Evolutionary conservation across 2,888 invertebrate species (phyloP).

Genomic region (Drosophila heteroneura): DNA sequence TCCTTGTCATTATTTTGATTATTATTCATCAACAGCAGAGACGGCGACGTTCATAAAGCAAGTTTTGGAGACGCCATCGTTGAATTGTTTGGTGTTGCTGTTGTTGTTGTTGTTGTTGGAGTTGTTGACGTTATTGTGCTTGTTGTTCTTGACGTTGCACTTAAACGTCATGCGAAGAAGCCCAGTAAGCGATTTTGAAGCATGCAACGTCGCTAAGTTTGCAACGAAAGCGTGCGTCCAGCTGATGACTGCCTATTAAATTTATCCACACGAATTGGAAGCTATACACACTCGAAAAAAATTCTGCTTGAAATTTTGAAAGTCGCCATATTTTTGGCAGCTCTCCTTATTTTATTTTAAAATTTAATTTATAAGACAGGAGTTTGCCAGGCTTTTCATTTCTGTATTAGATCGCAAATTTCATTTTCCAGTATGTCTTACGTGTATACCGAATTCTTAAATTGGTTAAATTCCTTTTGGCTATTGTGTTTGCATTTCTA

Average conservation of each 20-base stretch:
- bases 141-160: constrained; percentile 50
- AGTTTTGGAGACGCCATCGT: constrained; percentile 60
- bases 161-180: constrained; percentile 61
- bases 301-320: background rate
- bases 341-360: background rate
- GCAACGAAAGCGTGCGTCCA: constrained; percentile 43
- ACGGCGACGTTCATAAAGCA: constrained; percentile 65
- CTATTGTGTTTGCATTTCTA: background rate
- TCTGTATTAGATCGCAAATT: background rate
- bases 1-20: constrained; percentile 83
- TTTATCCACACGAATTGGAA: constrained; percentile 69
- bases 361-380: background rate
- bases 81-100: constrained; percentile 11
- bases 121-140: constrained; percentile 24
- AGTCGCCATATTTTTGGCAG: background rate
- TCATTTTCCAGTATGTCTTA: background rate
- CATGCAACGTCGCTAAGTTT: constrained; percentile 60
- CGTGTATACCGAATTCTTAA: background rate
- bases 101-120: constrained; percentile 2
- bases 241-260: constrained; percentile 73
- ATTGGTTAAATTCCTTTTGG: background rate
- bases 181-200: constrained; percentile 68
- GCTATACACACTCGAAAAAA: constrained; percentile 2
- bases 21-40: constrained; percentile 78
- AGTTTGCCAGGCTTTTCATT: background rate